Base-by-base conservation (phyloP, 2,888 invertebrate species). In the Uloborus plumipes region DNA sequence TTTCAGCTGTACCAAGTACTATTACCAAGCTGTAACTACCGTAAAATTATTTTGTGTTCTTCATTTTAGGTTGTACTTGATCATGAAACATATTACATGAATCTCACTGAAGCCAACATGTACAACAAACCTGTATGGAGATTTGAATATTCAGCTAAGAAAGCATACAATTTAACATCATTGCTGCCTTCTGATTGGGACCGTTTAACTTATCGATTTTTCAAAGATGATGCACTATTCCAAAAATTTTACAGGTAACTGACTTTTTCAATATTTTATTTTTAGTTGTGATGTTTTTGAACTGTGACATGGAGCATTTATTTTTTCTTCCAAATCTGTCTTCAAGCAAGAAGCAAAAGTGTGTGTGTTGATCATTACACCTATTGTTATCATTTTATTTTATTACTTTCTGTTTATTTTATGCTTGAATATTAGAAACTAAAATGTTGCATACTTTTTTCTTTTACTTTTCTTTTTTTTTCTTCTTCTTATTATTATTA, bases 1-100 rank as follows among this genome's bases (percentile, higher is more conserved):
- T n/a, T n/a, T n/a, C n/a, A n/a, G n/a, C n/a, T n/a, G n/a, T n/a
- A n/a, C n/a, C n/a, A n/a, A n/a, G n/a, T n/a, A n/a, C n/a, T n/a
- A n/a, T n/a, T n/a, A n/a, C n/a, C n/a, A n/a, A n/a, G n/a, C n/a
- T n/a, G n/a, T n/a, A n/a, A n/a, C n/a, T n/a, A n/a, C n/a, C n/a
- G n/a, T n/a, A n/a, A n/a, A n/a, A n/a, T 39, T 39, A 9, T 39
- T 39, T 39, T 39, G 9, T 39, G 11, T 9, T 39, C 7, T 31
- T 69, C 55, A 2, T 50, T 76, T 22, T 76, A 75, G 79, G 71
- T 73, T 16, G 96, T 98, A 22, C 92, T 97, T 20, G 98, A 98
- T 89, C 97, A 97, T 88, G 97, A 97, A 89, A 96, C 95, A 0
- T 98, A 97, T 95, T 94, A 95, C 65, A 95, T 98, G 94, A 97